Evolutionary conservation across 2,113 vertebrate species (phyloP).

Genomic region (Daphoenositta chrysoptera): DNA sequence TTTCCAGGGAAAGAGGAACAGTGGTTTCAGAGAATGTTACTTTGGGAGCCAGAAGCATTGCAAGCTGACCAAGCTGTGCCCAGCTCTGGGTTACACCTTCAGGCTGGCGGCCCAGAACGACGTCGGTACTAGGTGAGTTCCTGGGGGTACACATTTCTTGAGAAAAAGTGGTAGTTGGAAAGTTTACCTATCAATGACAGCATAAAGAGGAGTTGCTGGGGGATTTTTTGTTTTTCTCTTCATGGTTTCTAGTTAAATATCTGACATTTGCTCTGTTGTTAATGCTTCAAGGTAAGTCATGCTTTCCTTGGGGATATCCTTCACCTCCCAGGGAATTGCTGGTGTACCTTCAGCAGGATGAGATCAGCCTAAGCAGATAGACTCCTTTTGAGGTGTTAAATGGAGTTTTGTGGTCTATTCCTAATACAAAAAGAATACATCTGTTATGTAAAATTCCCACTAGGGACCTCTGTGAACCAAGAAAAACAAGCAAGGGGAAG

Average conservation of each 20-base stretch:
- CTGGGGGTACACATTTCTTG: rapidly evolving
- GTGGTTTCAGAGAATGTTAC: slow-evolving; percentile 92
- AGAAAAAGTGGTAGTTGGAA: neutral
- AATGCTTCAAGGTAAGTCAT: neutral
- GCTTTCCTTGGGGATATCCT: neutral
- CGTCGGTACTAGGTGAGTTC: slow-evolving; percentile 86
- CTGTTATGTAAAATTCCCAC: neutral
- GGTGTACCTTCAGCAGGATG: neutral
- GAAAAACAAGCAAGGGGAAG: slow-evolving; percentile 42
- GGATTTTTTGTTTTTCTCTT: neutral
- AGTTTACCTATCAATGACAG: neutral
- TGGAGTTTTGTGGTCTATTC: neutral
- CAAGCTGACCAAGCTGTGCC: slow-evolving; percentile 91
- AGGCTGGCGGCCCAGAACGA: slow-evolving; percentile 93
- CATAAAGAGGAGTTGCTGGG: neutral
- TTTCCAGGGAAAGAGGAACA: slow-evolving; percentile 92
- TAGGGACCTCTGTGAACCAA: slow-evolving; percentile 12
- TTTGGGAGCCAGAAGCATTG: slow-evolving; percentile 93
- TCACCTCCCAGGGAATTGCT: neutral
- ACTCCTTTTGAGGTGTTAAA: neutral
- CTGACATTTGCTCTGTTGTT: neutral
- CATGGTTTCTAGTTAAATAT: neutral
- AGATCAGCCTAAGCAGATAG: neutral
- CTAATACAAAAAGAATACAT: slow-evolving; percentile 7
- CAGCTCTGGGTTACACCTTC: slow-evolving; percentile 93